Evolutionary conservation across 2,797 vertebrate genomes (phyloP).

Genomic region (Esox masquinongy): DNA sequence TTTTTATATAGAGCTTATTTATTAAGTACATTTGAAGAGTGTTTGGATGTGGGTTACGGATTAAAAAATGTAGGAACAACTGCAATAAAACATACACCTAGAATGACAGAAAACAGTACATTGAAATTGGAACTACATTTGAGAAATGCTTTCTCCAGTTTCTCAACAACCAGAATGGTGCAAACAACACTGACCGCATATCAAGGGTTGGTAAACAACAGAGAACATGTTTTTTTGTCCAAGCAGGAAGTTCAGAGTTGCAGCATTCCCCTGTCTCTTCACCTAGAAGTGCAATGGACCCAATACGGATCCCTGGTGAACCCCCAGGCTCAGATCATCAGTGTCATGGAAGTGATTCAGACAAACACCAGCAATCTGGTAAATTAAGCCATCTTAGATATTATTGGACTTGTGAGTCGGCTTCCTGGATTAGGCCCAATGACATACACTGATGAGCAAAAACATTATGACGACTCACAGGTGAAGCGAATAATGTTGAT

Average conservation of each 20-base stretch:
- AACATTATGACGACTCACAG: no score
- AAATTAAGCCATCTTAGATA: conserved; percentile 31
- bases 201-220: background rate
- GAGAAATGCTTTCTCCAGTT: background rate
- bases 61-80: background rate
- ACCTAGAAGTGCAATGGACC: conserved; percentile 88
- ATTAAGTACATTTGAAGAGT: no score
- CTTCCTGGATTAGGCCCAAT: background rate
- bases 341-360: conserved; percentile 73
- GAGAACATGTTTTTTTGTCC: background rate
- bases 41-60: no score
- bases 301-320: conserved; percentile 89
- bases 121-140: background rate
- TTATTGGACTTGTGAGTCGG: background rate
- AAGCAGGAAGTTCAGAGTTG: conserved; percentile 72
- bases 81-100: background rate
- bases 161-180: background rate
- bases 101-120: background rate
- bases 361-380: conserved; percentile 80
- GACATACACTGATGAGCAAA: no score
- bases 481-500: no score
- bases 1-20: no score
- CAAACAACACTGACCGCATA: background rate
- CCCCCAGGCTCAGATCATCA: conserved; percentile 87
- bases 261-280: conserved; percentile 83